Conservation (phyloP, 2,888 invertebrate genomes). For the Drosophila sordidapex region DNA sequence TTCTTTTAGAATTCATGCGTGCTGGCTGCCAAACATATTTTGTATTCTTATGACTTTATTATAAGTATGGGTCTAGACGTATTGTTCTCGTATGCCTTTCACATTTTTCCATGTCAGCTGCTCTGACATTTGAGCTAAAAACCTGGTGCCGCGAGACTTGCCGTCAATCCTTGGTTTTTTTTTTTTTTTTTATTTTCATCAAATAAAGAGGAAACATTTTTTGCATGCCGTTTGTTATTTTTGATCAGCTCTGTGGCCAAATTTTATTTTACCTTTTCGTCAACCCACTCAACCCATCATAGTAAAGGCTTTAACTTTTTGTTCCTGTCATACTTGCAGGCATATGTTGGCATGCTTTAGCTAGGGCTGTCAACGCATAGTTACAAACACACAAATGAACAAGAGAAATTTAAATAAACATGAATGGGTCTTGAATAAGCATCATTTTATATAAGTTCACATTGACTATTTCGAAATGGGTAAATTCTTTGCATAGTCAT, state of each 20-base stretch:
- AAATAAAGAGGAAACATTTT: conserved; percentile 53
- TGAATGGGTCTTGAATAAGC: not conserved
- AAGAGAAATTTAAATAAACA: conserved; percentile 3
- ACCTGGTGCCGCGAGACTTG: not conserved
- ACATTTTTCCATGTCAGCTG: conserved; percentile 59
- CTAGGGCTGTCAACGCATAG: not conserved
- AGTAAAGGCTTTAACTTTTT: not conserved
- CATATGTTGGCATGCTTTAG: conserved; percentile 5
- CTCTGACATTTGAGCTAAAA: conserved; percentile 44
- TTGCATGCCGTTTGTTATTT: conserved; percentile 73
- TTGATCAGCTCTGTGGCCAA: conserved; percentile 55
- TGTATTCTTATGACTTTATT: conserved; percentile 34
- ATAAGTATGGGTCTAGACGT: not conserved
- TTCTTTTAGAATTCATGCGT: conserved; percentile 5
- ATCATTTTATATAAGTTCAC: not conserved
- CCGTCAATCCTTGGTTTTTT: conserved; percentile 2
- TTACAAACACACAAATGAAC: not conserved
- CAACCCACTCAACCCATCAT: conserved; percentile 7
- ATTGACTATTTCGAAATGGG: not conserved
- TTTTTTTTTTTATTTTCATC: conserved; percentile 21
- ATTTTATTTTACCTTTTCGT: conserved; percentile 35
- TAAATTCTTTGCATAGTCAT: not conserved
- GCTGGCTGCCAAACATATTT: conserved; percentile 29
- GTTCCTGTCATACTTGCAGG: conserved; percentile 23
- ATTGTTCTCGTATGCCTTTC: conserved; percentile 6